These are phyloP conservation scores for Cerceris rybyensis DNA, from an alignment of 2,888 invertebrate species.

Conservation along the genomic window DNA sequence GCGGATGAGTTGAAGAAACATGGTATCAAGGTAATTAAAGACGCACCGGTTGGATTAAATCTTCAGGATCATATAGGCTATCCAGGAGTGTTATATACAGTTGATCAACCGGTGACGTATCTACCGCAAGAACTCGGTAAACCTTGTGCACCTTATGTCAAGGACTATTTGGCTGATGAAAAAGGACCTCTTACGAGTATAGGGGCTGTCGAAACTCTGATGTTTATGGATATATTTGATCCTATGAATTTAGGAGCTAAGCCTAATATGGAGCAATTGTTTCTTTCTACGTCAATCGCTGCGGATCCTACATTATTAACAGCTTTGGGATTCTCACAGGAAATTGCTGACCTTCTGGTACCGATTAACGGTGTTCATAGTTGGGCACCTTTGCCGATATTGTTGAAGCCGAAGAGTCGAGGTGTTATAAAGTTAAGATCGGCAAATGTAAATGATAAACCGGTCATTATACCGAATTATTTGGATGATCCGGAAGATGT, in stretches of 20 bases:
- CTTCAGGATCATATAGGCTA: constrained; percentile 13
- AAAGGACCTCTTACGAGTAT: constrained; percentile 85
- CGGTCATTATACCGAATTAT: constrained; percentile 88
- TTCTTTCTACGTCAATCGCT: constrained; percentile 84
- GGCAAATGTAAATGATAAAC: constrained; percentile 86
- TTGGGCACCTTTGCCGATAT: constrained; percentile 85
- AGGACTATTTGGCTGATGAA: constrained; percentile 84
- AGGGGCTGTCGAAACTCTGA: constrained; percentile 87
- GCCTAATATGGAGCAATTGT: constrained; percentile 87
- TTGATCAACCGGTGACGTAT: constrained; percentile 76
- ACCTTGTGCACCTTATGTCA: constrained; percentile 56
- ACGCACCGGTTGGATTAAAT: constrained; percentile 24
- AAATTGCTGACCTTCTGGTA: constrained; percentile 84
- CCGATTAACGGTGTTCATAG: not conserved
- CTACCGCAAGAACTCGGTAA: constrained; percentile 40
- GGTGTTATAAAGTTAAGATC: constrained; percentile 86
- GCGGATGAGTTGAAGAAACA: constrained; percentile 9
- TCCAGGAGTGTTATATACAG: constrained; percentile 46
- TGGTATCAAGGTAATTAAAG: constrained; percentile 3
- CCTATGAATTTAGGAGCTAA: constrained; percentile 83
- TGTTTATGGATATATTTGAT: constrained; percentile 85
- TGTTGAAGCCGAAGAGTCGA: constrained; percentile 87
- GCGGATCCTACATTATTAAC: constrained; percentile 83
- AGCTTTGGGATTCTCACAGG: constrained; percentile 84
- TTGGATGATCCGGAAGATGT: constrained; percentile 86